Evolutionary conservation across 2,113 vertebrate species (phyloP).

Genomic region (Polypterus bichir): DNA sequence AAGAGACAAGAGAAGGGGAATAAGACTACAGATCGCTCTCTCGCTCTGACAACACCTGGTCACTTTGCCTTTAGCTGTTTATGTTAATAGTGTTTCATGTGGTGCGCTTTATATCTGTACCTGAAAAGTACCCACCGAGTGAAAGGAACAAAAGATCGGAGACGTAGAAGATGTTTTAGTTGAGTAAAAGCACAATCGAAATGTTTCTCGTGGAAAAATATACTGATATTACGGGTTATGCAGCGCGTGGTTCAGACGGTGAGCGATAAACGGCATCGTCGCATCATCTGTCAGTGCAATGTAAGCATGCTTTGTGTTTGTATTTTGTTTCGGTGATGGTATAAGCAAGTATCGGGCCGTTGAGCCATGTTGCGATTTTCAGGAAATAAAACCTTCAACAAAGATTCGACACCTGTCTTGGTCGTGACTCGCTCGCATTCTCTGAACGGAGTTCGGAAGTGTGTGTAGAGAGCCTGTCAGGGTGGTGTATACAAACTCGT

Average conservation of each 20-base stretch:
- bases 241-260: not conserved
- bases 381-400: not conserved
- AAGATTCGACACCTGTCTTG: no score
- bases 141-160: no score
- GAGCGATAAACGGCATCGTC: not conserved
- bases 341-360: constrained; percentile 1
- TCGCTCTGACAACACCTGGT: not conserved
- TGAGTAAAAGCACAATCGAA: not conserved
- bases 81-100: not conserved
- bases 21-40: constrained; percentile 4
- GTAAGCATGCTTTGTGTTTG: not conserved
- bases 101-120: not conserved
- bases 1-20: constrained; percentile 3
- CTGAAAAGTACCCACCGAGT: not conserved
- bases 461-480: not conserved
- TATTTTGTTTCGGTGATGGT: not conserved
- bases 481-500: not conserved
- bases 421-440: no score
- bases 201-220: not conserved
- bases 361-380: constrained; percentile 8
- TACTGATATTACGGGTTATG: not conserved
- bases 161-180: no score
- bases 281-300: not conserved
- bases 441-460: not conserved
- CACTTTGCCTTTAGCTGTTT: not conserved